Base-by-base conservation (phyloP, 1,140 invertebrate genomes). In the Panagrolaimus sp. region DNA sequence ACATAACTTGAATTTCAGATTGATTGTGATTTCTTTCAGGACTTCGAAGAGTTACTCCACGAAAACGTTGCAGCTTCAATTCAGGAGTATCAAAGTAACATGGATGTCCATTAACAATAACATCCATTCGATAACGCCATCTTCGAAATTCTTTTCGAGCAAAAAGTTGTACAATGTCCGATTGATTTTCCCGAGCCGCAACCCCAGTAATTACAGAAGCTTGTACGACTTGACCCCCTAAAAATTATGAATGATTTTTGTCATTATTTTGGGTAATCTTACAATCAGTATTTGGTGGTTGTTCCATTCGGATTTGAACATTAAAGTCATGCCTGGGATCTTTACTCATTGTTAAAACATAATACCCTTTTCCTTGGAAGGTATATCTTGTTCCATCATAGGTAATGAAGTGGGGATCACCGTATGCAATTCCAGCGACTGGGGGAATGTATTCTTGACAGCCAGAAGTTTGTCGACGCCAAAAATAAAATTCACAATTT, bases 311-410 rank as follows among this genome's bases (percentile, higher is more conserved):
- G 12, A 78, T 47, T 65, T 96, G 93, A 0, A 95, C 87, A 77
- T 95, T 91, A 17, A 95, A 85, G 75, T 90, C 90, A 68, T 91
- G 87, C 67, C 89, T 88, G 15, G 89, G 85, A 24, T 90, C 88
- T 69, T 92, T 88, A 0, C 90, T 89, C 74, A 89, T 87, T 0
- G 91, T 88, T 71, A 98, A 83, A 1, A 93, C 90, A 78, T 91
- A 98, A 84, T 97, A 94, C 71, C 95, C 94, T 86, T 92, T 90
- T 0, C 93, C 94, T 79, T 96, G 95, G 84, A 98, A 96, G 0
- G 92, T 94, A 78, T 95, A 96, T 26, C 89, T 88, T 4, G 89
- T 81, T 67, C 90, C 89, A 83, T 97, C 94, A 81, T 96, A 97
- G 0, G 94, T 97, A 14, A 92, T 88, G 44, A 97, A 86, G 83